Evolutionary conservation across 2,888 invertebrate genomes (phyloP), one percentile per base, ranked within the genome.

Genomic region (Labia minor): DNA sequence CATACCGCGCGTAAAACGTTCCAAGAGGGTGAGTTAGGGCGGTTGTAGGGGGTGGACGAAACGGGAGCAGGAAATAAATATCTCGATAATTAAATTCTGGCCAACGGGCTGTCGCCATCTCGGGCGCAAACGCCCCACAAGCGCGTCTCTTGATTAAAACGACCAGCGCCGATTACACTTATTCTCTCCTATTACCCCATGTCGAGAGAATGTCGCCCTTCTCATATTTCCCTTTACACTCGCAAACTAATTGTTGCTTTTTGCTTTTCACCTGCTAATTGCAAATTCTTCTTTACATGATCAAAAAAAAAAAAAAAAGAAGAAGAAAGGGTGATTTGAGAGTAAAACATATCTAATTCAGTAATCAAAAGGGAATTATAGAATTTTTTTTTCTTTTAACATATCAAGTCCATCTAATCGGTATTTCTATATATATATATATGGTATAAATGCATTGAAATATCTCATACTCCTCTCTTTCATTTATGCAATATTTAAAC

Each of bases 61-160:
- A 26, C 26, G 26, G 26, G 26, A 26, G 26, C 49, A 49, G 49
- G 49, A 49, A 49, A 49, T 49, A 49, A 49, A 49, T 49, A 49
- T 49, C 49, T 49, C 49, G 49, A 49, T 49, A 49, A 49, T 49
- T 49, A 49, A 49, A 49, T 49, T 49, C 49, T 49, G 49, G 49
- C 49, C 16, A 26, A 26, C 26, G 26, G 26, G 26, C n/a, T 49
- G 49, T 3, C 49, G n/a, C 49, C 49, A n/a, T 16, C 49, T 49
- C 8, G 26, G 26, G 26, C 26, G 26, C 26, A 3, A 3, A 26
- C 49, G 2, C 49, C 16, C 2, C 49, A n/a, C 49, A 2, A 11
- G 6, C 49, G 49, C 49, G 26, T 26, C 26, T 16, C n/a, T 49
- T 49, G 49, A 49, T 49, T 49, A 49, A 49, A 49, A 49, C 49